phyloP scores from a whole-genome alignment of 2,797 vertebrate species.

The Lerista edwardsae region DNA sequence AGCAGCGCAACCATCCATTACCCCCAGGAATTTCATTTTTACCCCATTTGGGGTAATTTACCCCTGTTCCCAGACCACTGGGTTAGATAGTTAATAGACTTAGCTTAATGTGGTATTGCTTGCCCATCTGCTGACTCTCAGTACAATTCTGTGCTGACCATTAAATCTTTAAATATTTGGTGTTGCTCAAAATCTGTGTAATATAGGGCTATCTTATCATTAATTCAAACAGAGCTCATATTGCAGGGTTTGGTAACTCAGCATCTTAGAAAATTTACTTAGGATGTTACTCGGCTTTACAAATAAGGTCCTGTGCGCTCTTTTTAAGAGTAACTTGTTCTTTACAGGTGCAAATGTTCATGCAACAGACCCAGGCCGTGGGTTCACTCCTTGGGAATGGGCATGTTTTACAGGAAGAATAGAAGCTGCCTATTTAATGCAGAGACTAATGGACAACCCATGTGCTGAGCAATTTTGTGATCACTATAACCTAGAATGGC shows the following conservation, averaged over 20 bases:
- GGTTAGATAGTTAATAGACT: background rate
- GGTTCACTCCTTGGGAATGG: constrained; percentile 90
- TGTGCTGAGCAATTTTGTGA: constrained; percentile 85
- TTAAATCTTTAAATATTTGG: background rate
- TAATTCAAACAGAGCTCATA: background rate
- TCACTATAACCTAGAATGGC: constrained; percentile 87
- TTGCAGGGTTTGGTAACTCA: background rate
- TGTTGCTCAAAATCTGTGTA: background rate
- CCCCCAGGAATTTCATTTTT: too few species aligned
- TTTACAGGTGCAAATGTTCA: constrained; percentile 87
- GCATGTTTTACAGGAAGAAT: constrained; percentile 89
- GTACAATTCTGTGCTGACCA: background rate
- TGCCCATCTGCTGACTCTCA: background rate
- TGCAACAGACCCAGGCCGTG: constrained; percentile 84
- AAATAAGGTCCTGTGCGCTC: background rate
- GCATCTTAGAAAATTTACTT: background rate
- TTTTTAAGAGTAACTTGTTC: constrained; percentile 5
- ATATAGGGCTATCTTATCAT: background rate
- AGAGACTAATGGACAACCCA: constrained; percentile 85
- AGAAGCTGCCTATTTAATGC: constrained; percentile 87
- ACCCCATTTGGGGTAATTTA: too few species aligned
- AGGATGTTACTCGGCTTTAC: background rate
- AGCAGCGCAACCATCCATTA: too few species aligned
- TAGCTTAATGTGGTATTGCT: background rate
- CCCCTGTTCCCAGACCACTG: too few species aligned